Percentiles rank a stretch among this genome's conserved stretches.
Conservation (phyloP, 2,113 vertebrate species). For the Deroptyus accipitrinus region DNA sequence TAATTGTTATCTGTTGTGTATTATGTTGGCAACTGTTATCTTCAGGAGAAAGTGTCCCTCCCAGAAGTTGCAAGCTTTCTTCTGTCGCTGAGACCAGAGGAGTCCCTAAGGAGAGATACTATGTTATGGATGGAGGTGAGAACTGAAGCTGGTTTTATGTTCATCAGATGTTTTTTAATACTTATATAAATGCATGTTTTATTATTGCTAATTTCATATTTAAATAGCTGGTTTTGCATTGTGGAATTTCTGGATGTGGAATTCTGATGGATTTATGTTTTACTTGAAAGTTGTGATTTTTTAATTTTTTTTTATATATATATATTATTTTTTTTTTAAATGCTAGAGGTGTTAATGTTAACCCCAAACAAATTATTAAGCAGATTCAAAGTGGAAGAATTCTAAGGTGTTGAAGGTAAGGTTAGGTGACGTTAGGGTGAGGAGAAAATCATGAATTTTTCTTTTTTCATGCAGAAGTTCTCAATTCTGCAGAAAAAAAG, state of each 20-base stretch:
- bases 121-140: conserved; percentile 87
- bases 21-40: neutral
- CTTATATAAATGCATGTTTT: neutral
- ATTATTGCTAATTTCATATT: neutral
- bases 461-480: neutral
- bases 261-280: neutral
- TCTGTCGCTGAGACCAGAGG: conserved; percentile 82
- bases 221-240: neutral
- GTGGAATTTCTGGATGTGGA: neutral
- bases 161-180: neutral
- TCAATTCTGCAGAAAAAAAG: neutral
- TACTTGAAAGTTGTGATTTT: neutral
- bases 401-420: neutral
- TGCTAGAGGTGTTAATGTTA: neutral
- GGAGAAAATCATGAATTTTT: neutral
- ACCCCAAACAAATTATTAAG: neutral
- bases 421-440: neutral
- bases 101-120: conserved; percentile 86
- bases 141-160: neutral
- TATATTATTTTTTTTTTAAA: neutral
- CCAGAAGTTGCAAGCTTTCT: conserved; percentile 86
- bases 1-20: neutral
- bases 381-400: neutral
- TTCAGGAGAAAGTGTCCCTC: conserved; percentile 82
- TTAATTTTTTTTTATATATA: neutral